Evolutionary conservation across 1,140 invertebrate species (phyloP).

Genomic region (Choristoneura fumiferana): DNA sequence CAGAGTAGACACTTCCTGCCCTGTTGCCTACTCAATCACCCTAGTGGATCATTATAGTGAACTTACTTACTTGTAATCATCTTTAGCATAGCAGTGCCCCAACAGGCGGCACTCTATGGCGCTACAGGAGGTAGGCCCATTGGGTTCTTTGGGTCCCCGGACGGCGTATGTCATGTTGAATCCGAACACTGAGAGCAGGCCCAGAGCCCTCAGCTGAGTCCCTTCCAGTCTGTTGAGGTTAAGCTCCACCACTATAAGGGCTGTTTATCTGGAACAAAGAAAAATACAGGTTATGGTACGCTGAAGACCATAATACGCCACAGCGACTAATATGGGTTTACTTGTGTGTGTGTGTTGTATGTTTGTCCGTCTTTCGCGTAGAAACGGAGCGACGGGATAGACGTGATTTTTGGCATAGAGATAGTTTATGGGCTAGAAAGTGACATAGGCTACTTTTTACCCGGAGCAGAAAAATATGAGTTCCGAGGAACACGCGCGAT

Average conservation of each 20-base stretch:
- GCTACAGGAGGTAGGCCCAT: conserved; percentile 83
- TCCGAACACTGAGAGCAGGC: conserved; percentile 91
- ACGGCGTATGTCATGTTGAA: conserved; percentile 96
- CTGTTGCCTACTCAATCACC: no score
- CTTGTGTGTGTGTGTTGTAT: not conserved
- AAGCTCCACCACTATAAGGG: conserved; percentile 89
- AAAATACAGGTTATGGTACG: no score
- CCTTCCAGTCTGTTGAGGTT: conserved; percentile 86
- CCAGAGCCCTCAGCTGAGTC: conserved; percentile 89
- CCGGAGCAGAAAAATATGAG: no score
- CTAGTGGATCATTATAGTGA: conserved; percentile 69
- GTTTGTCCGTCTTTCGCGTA: no score
- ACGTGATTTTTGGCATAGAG: no score
- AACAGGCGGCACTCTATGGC: conserved; percentile 89
- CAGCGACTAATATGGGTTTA: not conserved
- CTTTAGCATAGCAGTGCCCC: conserved; percentile 88
- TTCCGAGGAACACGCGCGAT: no score
- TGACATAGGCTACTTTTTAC: no score
- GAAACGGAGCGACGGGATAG: no score
- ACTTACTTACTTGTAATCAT: conserved; percentile 85
- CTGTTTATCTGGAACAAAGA: conserved; percentile 82
- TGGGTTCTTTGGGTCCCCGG: conserved; percentile 59
- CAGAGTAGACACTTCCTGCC: no score
- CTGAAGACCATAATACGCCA: no score
- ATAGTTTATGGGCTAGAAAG: no score